phyloP scores from a whole-genome alignment of 2,888 invertebrate species.

The Didymodactylos carnosus region DNA sequence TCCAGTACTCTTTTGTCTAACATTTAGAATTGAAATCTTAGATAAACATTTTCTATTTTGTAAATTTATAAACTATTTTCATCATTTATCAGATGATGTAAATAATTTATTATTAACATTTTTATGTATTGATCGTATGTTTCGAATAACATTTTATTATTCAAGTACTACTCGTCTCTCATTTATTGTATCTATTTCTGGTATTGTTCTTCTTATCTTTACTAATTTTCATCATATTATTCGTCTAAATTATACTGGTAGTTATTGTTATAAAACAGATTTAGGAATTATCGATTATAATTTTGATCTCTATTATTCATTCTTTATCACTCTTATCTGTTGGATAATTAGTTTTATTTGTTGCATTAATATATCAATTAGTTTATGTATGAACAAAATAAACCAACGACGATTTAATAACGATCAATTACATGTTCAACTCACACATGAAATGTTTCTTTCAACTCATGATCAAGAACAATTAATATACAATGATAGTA shows the following conservation, averaged over 20 bases:
- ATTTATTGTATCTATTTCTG: background rate
- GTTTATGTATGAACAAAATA: background rate
- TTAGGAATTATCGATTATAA: background rate
- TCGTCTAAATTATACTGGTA: background rate
- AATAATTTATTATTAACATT: background rate
- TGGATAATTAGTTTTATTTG: background rate
- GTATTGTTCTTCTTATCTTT: background rate
- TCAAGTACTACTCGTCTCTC: background rate
- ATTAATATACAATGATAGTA: background rate
- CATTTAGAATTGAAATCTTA: background rate
- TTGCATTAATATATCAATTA: background rate
- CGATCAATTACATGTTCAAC: background rate
- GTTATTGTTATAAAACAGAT: background rate
- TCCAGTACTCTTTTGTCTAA: background rate
- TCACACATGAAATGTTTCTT: background rate
- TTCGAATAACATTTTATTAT: background rate
- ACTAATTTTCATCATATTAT: background rate
- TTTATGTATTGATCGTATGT: background rate
- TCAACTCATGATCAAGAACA: background rate
- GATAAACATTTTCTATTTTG: background rate
- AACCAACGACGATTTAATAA: background rate
- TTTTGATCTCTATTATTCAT: background rate
- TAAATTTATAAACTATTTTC: background rate
- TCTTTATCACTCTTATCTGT: background rate
- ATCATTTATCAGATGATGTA: background rate